Conservation (phyloP, 1,140 invertebrate genomes). For the Drosophila nikananu region DNA sequence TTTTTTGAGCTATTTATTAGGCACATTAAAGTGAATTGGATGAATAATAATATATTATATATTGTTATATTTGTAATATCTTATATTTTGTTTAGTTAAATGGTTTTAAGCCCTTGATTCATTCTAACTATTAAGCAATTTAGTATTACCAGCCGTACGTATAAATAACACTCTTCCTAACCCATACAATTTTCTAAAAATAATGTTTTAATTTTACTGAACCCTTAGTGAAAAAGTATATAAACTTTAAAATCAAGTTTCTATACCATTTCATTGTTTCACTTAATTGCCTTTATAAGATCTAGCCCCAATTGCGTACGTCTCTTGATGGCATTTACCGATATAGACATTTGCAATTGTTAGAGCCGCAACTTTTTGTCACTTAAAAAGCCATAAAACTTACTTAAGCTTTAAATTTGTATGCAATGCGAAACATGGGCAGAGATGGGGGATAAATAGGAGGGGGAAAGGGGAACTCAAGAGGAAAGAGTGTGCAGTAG, state of each 20-base stretch:
- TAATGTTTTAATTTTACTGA: neutral
- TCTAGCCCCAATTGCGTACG: conserved; percentile 37
- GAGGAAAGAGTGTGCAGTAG: neutral
- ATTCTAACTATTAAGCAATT: no score
- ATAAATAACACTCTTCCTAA: no score
- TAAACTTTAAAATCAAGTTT: neutral
- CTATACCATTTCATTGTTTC: neutral
- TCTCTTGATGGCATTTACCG: conserved; percentile 31
- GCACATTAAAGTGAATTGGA: conserved; percentile 1
- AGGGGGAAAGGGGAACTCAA: neutral
- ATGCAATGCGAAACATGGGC: conserved; percentile 42
- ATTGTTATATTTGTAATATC: no score
- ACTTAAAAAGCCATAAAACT: conserved; percentile 76
- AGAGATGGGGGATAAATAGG: conserved; percentile 12
- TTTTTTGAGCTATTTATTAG: neutral
- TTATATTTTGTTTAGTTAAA: no score
- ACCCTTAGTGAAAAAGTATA: neutral
- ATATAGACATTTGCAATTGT: conserved; percentile 50
- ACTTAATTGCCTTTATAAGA: conserved; percentile 3
- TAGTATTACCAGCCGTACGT: no score
- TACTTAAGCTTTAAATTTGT: conserved; percentile 68
- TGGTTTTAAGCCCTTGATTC: no score
- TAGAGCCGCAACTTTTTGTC: conserved; percentile 51
- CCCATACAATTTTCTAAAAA: neutral
- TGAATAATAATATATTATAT: no score